These are phyloP conservation scores for Tadarida brasiliensis DNA, from an alignment of 2,797 vertebrate species.

Conservation along the genomic window DNA sequence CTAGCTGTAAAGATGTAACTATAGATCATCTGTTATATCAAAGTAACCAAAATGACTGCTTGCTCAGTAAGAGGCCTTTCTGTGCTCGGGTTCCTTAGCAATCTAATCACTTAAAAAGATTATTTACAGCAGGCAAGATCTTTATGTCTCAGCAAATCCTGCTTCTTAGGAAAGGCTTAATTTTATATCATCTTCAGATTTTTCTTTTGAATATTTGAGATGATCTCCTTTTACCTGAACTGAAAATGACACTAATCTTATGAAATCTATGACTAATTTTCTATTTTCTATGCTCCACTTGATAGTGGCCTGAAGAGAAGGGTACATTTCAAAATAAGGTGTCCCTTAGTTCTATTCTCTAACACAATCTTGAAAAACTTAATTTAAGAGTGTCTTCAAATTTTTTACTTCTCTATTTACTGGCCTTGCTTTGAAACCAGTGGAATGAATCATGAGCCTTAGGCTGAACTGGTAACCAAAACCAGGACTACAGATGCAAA, in stretches of 20 bases:
- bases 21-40: not conserved
- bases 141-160: not conserved
- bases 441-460: not conserved
- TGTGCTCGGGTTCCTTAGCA: not conserved
- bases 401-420: conserved; percentile 41
- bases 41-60: not conserved
- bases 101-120: not conserved
- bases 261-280: not conserved
- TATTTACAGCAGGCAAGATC: not conserved
- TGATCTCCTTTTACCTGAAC: conserved; percentile 9
- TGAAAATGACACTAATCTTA: conserved; percentile 5
- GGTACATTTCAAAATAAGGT: not conserved
- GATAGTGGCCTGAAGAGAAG: conserved; percentile 5
- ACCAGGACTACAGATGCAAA: not conserved
- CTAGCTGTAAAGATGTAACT: not conserved
- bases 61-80: not conserved
- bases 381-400: not conserved
- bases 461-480: not conserved
- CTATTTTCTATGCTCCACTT: conserved; percentile 5
- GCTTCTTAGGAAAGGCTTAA: not conserved
- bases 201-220: conserved; percentile 54
- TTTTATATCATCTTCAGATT: conserved; percentile 21
- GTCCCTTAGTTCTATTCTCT: conserved; percentile 26
- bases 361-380: not conserved
- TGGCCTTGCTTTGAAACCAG: not conserved